These are phyloP conservation scores for Nymphalis io DNA, from an alignment of 1,140 invertebrate species.

Conservation along the genomic window DNA sequence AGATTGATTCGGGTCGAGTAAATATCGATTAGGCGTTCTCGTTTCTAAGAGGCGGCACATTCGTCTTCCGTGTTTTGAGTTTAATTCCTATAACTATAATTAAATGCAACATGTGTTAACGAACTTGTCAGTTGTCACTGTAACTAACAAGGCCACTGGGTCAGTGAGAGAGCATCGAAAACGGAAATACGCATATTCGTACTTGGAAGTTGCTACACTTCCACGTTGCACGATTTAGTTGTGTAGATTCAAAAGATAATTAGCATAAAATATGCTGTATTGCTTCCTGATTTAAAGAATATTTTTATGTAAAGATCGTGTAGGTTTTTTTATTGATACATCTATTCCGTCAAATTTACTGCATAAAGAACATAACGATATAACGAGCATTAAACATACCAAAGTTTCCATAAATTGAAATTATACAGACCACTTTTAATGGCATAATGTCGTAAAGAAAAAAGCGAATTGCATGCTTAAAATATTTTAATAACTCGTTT, in stretches of 20 bases:
- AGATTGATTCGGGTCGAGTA: neutral
- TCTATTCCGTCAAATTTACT: neutral
- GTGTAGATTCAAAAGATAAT: slow-evolving; percentile 14
- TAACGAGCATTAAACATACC: no score
- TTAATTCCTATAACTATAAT: neutral
- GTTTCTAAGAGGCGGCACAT: neutral
- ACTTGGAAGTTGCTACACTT: slow-evolving; percentile 33
- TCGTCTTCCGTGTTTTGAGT: slow-evolving; percentile 1
- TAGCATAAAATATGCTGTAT: neutral
- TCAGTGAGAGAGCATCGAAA: slow-evolving; percentile 38
- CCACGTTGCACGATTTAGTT: slow-evolving; percentile 18
- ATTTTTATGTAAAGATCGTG: neutral
- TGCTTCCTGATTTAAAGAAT: slow-evolving; percentile 2
- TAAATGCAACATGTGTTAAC: slow-evolving; percentile 24
- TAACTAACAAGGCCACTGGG: slow-evolving; percentile 42
- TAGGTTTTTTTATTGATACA: neutral
- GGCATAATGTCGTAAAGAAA: no score
- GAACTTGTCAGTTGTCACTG: slow-evolving; percentile 34
- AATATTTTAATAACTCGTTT: no score
- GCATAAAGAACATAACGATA: neutral
- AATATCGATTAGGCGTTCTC: neutral
- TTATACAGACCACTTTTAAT: no score
- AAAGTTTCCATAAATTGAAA: no score
- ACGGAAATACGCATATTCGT: slow-evolving; percentile 36
- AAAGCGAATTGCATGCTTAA: no score